Percentiles rank a stretch among this genome's conserved stretches.
phyloP scores from a whole-genome alignment of 2,888 invertebrate species.

The Drosophila cognata region DNA sequence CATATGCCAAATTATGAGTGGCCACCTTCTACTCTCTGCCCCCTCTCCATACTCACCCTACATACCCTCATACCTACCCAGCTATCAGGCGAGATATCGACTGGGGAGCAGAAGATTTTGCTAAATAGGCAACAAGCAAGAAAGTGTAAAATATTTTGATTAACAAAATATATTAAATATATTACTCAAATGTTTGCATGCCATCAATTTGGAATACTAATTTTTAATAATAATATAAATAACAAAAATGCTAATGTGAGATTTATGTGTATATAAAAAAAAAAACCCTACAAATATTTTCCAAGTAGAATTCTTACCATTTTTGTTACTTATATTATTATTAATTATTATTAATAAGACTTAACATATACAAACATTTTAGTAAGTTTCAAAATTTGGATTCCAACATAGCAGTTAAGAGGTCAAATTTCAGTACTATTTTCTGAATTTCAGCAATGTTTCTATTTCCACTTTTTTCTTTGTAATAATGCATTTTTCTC shows the following conservation, averaged over 20 bases:
- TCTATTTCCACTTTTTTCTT: neutral
- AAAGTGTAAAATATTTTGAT: neutral
- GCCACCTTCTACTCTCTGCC: neutral
- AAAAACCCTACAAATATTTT: too few species aligned
- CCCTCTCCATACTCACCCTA: neutral
- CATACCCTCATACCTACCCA: neutral
- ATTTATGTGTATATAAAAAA: too few species aligned
- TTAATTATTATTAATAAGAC: neutral
- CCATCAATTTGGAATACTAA: too few species aligned
- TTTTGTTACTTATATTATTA: too few species aligned
- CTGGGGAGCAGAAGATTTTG: neutral
- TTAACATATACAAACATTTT: too few species aligned
- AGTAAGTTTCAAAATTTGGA: neutral
- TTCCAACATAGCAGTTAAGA: neutral
- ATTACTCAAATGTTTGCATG: neutral
- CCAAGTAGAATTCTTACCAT: neutral
- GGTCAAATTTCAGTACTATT: neutral
- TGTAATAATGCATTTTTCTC: too few species aligned
- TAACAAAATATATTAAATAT: neutral
- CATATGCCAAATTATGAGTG: conserved; percentile 37
- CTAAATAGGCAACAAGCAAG: neutral
- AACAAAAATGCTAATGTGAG: too few species aligned
- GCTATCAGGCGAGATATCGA: conserved; percentile 10
- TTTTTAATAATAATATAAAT: too few species aligned
- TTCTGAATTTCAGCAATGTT: neutral